Evolutionary conservation across 2,888 invertebrate genomes (phyloP).

Genomic region (Volucella zonaria): DNA sequence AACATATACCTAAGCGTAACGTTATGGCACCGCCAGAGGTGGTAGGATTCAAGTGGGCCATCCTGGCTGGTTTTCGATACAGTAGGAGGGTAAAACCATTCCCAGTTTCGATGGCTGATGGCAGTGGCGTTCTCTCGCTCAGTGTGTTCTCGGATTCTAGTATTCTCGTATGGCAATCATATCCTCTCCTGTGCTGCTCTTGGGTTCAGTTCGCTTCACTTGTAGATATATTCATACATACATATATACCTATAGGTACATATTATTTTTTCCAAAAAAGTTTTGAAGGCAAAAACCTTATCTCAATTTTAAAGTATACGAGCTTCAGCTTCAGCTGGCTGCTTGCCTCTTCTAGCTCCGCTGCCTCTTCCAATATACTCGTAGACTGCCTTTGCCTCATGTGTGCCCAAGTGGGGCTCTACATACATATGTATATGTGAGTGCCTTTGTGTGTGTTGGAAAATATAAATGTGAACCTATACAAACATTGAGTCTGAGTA

Average conservation of each 20-base stretch:
- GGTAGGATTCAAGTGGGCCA: slow-evolving; percentile 67
- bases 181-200: slow-evolving; percentile 60
- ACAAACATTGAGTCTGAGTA: slow-evolving; percentile 76
- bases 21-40: slow-evolving; percentile 71
- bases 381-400: slow-evolving; percentile 31
- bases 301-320: slow-evolving; percentile 81
- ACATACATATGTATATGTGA: slow-evolving; percentile 44
- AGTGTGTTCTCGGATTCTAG: slow-evolving; percentile 22
- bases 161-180: slow-evolving; percentile 58
- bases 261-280: slow-evolving; percentile 75
- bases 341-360: slow-evolving; percentile 75
- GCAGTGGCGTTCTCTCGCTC: slow-evolving; percentile 63
- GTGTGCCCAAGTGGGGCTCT: slow-evolving; percentile 74
- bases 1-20: slow-evolving; percentile 64
- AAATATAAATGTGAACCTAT: slow-evolving; percentile 73
- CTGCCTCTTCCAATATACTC: slow-evolving; percentile 59
- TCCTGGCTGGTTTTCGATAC: slow-evolving; percentile 17
- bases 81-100: slow-evolving; percentile 49
- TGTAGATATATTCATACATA: slow-evolving; percentile 52
- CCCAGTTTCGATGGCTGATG: slow-evolving; percentile 47
- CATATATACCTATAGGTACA: too few relatives aligned
- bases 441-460: slow-evolving; percentile 56
- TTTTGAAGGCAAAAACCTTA: slow-evolving; percentile 82
- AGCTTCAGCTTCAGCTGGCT: slow-evolving; percentile 71
- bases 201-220: slow-evolving; percentile 65